Percentiles rank a stretch among this genome's conserved stretches.
These are phyloP conservation scores for Columba guinea DNA, from an alignment of 2,797 vertebrate genomes.

Conservation along the genomic window DNA sequence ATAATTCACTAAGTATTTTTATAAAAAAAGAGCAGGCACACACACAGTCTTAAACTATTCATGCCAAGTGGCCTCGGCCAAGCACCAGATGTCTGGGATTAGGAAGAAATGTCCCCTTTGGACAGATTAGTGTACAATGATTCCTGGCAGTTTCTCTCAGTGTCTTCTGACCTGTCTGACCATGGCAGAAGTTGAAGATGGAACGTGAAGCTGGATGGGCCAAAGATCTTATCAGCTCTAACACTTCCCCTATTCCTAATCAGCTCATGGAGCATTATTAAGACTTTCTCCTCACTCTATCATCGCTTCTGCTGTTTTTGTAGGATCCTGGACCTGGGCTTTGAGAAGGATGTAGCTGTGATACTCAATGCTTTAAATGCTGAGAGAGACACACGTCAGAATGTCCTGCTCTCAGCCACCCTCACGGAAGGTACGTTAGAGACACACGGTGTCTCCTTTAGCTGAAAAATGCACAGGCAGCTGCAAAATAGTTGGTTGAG, in stretches of 20 bases:
- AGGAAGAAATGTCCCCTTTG: background rate
- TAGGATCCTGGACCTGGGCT: constrained; percentile 93
- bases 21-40: rapidly evolving
- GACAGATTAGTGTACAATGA: background rate
- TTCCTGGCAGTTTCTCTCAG: background rate
- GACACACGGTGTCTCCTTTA: background rate
- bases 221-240: background rate
- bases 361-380: constrained; percentile 92
- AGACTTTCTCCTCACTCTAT: background rate
- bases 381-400: constrained; percentile 80
- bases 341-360: constrained; percentile 90
- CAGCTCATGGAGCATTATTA: background rate
- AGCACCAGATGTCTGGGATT: background rate
- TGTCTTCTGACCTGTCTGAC: background rate
- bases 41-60: background rate
- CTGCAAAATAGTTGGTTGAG: background rate
- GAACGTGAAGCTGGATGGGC: background rate
- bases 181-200: background rate
- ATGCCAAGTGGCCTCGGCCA: background rate
- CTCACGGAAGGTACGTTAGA: constrained; percentile 83
- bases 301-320: background rate
- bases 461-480: background rate
- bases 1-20: background rate
- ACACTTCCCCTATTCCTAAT: background rate
- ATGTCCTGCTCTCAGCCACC: constrained; percentile 91